Base-by-base conservation (phyloP, 1,140 invertebrate genomes). In the Heliothis subflexa region DNA sequence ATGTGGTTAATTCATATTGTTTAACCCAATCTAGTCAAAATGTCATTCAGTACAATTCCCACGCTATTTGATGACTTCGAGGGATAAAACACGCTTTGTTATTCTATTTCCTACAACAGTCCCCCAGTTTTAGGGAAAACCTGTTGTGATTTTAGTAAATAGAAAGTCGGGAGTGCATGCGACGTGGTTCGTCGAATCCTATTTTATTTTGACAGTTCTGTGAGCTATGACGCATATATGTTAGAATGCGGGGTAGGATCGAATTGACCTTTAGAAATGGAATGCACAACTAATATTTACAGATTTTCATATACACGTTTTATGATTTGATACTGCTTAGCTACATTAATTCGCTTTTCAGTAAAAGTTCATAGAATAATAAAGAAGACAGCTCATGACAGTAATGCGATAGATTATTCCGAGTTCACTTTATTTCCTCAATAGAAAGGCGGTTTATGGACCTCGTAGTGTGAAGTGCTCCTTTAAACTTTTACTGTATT, bases 101-200 rank as follows among this genome's bases (percentile, higher is more conserved):
- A 62, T 75, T 75, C 73, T 47, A 75, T 40, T 75, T 54, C 59
- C 64, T 75, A 25, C 16, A 59, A 64, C 33, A 49, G 55, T 61
- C 12, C 49, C 49, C 21, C 9, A 75, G 45, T 66, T 62, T 49
- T 75, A 16, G 59, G 13, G 25, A 13, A 40, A 47, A 14, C 18
- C 55, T 59, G 45, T 62, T 75, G 50, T 71, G 68, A 71, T 71
- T 71, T 71, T 71, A 71, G 50, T 52, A 33, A 28, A 75, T 70
- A 49, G 66, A 25, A 70, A 70, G 50, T 50, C 47, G 13, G 66
- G 47, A 70, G 66, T 70, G 66, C 66, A 52, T 7, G 18, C 54
- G 55, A 73, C 52, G 28, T 55, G 28, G 71, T 57, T 73, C 52
- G 40, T 18, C 40, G 50, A 59, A 59, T 75, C n/a, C 73, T n/a